Evolutionary conservation across 1,140 invertebrate species (phyloP).

Genomic region (Leptinotarsa defecta): DNA sequence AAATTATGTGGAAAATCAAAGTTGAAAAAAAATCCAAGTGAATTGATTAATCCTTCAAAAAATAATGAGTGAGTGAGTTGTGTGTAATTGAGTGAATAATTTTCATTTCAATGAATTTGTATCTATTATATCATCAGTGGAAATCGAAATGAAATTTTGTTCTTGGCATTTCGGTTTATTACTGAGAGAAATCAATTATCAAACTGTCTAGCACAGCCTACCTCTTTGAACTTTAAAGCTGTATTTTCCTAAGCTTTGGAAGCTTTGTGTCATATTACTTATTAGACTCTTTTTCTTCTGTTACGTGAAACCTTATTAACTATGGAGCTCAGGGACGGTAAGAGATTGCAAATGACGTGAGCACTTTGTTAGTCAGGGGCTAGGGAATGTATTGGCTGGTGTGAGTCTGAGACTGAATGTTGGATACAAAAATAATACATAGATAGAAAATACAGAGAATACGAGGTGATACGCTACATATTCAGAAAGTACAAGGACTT

Average conservation of each 20-base stretch:
- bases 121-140: background rate
- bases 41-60: too few species aligned
- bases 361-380: background rate
- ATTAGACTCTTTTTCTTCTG: constrained; percentile 13
- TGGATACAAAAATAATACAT: too few species aligned
- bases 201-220: constrained; percentile 16
- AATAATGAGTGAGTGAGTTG: too few species aligned
- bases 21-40: too few species aligned
- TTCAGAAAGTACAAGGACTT: too few species aligned
- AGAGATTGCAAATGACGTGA: background rate
- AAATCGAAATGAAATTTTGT: background rate
- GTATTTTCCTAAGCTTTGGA: background rate
- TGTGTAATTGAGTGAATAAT: background rate
- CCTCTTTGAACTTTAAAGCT: constrained; percentile 16
- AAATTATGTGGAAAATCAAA: too few species aligned
- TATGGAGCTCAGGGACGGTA: background rate
- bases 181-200: constrained; percentile 17
- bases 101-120: background rate
- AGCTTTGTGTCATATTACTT: constrained; percentile 18
- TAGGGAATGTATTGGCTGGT: too few species aligned
- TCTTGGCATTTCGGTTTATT: background rate
- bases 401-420: too few species aligned
- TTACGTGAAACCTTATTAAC: constrained; percentile 21
- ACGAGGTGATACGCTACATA: too few species aligned
- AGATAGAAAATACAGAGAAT: too few species aligned